Conservation (phyloP, 1,140 invertebrate genomes). For the Tenebrio molitor region DNA sequence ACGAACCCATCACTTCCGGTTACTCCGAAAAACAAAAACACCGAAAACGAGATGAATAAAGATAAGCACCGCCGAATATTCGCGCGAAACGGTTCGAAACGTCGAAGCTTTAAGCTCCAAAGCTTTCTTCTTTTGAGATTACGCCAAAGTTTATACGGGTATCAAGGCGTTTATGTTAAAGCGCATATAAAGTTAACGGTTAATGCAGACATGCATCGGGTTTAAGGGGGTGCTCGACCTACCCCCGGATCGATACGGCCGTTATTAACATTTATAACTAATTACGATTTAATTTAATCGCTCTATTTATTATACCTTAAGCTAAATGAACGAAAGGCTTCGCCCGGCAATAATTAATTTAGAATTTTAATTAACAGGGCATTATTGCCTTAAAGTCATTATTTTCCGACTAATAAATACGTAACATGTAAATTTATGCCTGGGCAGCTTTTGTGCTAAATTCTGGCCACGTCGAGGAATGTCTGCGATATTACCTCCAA, state of each 20-base stretch:
- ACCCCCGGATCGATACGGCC: neutral
- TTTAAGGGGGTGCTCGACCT: neutral
- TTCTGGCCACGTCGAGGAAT: neutral
- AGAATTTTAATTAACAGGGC: conserved; percentile 21
- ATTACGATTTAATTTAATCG: conserved; percentile 26
- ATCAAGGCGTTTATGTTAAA: conserved; percentile 25
- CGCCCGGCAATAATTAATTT: conserved; percentile 12
- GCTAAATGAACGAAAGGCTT: neutral
- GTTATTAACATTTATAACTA: conserved; percentile 17
- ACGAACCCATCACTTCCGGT: neutral
- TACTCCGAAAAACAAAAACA: conserved; percentile 2
- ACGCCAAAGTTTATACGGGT: conserved; percentile 28
- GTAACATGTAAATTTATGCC: conserved; percentile 27
- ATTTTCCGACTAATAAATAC: conserved; percentile 34
- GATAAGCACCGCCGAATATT: conserved; percentile 25
- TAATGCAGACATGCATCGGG: neutral
- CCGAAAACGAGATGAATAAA: conserved; percentile 31
- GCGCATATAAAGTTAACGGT: conserved; percentile 23
- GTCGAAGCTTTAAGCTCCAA: conserved; percentile 24
- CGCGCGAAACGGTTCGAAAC: conserved; percentile 19
- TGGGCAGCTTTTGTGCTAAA: conserved; percentile 1
- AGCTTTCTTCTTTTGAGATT: conserved; percentile 34
- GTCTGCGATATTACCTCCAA: conserved; percentile 16
- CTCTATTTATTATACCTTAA: conserved; percentile 12
- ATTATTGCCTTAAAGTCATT: conserved; percentile 28